Evolutionary conservation across 2,113 vertebrate genomes (phyloP).

Genomic region (Sterrhoptilus dennistouni): DNA sequence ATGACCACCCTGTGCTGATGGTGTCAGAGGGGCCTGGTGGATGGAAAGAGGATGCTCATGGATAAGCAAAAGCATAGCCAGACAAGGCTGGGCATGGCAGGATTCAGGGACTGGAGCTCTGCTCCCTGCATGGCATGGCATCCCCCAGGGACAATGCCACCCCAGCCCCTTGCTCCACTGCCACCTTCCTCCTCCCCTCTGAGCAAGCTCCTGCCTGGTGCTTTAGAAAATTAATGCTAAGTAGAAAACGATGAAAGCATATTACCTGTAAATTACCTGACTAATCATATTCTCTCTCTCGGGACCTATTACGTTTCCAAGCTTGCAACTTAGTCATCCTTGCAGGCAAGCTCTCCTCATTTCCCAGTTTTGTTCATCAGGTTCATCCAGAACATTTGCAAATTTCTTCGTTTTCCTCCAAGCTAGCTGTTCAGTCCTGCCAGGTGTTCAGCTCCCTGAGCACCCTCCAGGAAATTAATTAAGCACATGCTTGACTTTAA

Average conservation of each 20-base stretch:
- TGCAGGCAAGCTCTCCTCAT: neutral
- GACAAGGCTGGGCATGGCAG: neutral
- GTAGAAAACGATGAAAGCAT: constrained; percentile 34
- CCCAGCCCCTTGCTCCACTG: rapidly evolving
- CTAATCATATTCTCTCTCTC: constrained; percentile 32
- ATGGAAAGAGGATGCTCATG: neutral
- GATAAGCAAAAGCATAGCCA: neutral
- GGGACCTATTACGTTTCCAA: neutral
- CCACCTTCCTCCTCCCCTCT: neutral
- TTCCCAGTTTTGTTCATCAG: constrained; percentile 2
- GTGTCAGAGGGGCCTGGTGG: rapidly evolving
- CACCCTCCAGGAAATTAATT: neutral
- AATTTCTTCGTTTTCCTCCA: neutral
- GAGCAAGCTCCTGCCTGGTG: neutral
- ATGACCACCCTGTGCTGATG: rapidly evolving
- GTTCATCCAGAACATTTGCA: constrained; percentile 32
- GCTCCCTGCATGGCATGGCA: neutral
- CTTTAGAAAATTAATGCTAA: constrained; percentile 24
- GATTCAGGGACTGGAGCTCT: neutral
- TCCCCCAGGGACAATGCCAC: too few relatives aligned
- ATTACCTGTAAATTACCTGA: constrained; percentile 53
- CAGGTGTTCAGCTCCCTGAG: neutral
- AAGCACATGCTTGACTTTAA: neutral
- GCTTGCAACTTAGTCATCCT: constrained; percentile 19
- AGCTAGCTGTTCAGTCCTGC: constrained; percentile 9